Percentiles rank a stretch among this genome's conserved stretches.
phyloP scores from a whole-genome alignment of 2,113 vertebrate species.

The Paramisgurnus dabryanus region DNA sequence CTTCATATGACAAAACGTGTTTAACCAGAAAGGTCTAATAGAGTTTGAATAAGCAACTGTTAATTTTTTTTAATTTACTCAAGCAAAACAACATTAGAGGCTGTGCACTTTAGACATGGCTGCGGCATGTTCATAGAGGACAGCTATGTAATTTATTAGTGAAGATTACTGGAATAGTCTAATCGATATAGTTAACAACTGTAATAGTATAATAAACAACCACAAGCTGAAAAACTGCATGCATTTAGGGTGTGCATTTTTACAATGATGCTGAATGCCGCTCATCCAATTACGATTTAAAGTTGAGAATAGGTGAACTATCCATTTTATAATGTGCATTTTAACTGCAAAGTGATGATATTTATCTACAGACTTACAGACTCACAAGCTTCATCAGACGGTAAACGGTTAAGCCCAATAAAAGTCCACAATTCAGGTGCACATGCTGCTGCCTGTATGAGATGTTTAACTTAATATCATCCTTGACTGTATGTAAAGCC shows the following conservation, averaged over 20 bases:
- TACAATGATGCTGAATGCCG: no score
- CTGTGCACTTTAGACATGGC: no score
- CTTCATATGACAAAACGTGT: constrained; percentile 7
- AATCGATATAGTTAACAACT: no score
- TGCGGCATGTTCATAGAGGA: no score
- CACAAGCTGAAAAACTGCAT: no score
- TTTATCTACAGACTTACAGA: background rate
- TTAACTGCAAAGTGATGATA: background rate
- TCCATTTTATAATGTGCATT: background rate
- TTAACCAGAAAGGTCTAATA: background rate
- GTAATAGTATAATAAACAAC: no score
- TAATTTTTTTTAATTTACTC: background rate
- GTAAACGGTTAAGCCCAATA: background rate
- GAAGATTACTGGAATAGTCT: no score
- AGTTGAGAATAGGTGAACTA: no score
- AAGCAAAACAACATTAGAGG: no score
- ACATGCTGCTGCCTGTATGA: background rate
- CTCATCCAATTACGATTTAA: no score
- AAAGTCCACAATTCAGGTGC: background rate
- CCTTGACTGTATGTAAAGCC: background rate
- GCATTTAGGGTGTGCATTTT: no score
- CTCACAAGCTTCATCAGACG: background rate
- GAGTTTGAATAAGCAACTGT: background rate
- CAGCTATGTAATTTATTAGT: no score
- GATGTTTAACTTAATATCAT: background rate